Evolutionary conservation across 2,113 vertebrate species (phyloP).

Genomic region (Thryonomys swinderianus): DNA sequence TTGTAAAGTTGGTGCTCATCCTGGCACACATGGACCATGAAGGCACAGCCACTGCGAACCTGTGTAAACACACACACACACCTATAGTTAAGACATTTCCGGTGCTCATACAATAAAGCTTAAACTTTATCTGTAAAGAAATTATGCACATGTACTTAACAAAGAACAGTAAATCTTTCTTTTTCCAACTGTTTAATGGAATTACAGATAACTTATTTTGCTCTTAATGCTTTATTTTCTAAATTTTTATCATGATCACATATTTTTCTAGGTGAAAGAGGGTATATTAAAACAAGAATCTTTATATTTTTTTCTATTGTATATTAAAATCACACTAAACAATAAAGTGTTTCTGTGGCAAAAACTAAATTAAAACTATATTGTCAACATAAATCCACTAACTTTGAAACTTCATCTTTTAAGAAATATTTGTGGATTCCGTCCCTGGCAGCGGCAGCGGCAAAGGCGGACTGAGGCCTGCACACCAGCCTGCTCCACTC

Average conservation of each 20-base stretch:
- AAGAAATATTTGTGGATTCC: too few species aligned
- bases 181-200: background rate
- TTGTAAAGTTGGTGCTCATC: conserved; percentile 98
- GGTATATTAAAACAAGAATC: conserved; percentile 3
- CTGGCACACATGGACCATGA: conserved; percentile 99
- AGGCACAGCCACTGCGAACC: conserved; percentile 98
- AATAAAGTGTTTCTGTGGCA: conserved; percentile 15
- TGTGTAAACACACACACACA: conserved; percentile 81
- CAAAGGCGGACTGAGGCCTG: too few species aligned
- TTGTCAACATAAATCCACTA: conserved; percentile 24
- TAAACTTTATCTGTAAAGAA: background rate
- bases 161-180: conserved; percentile 28
- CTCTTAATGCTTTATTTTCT: background rate
- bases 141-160: background rate
- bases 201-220: background rate
- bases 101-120: background rate
- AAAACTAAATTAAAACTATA: conserved; percentile 47
- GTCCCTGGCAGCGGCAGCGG: too few species aligned
- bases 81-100: background rate
- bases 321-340: conserved; percentile 53
- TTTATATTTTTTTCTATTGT: conserved; percentile 2
- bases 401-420: conserved; percentile 28
- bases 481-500: too few species aligned
- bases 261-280: background rate
- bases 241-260: conserved; percentile 41